Conservation (phyloP, 1,140 invertebrate species). For the Hesperophylax magnus region DNA sequence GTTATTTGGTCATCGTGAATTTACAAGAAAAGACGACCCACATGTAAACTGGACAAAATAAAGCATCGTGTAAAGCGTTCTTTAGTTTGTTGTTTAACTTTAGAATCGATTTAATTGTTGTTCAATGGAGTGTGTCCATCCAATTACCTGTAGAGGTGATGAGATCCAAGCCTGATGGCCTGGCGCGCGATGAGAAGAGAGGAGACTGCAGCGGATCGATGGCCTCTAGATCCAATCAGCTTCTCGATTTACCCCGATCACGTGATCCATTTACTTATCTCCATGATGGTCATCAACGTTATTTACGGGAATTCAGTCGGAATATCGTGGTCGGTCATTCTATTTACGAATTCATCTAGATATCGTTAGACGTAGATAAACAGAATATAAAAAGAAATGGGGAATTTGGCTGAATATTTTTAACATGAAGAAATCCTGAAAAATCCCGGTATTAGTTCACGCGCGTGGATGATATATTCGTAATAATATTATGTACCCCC, state of each 20-base stretch:
- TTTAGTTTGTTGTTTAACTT: too few species aligned
- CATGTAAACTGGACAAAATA: too few species aligned
- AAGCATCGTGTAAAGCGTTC: too few species aligned
- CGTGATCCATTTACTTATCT: slow-evolving; percentile 12
- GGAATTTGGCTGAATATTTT: background rate
- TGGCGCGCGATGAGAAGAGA: background rate
- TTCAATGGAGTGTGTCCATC: slow-evolving; percentile 1
- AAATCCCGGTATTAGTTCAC: too few species aligned
- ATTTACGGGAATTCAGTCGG: background rate
- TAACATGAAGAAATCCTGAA: background rate
- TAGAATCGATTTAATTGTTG: background rate
- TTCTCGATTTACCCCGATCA: background rate
- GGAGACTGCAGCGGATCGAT: background rate
- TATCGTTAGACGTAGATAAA: too few species aligned
- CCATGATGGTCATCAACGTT: background rate
- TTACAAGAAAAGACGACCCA: too few species aligned
- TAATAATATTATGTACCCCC: too few species aligned
- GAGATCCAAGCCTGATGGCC: background rate
- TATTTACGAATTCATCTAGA: too few species aligned
- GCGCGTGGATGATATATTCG: too few species aligned
- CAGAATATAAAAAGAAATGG: background rate
- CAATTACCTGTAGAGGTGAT: background rate
- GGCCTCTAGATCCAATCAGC: background rate
- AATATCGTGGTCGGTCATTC: background rate
- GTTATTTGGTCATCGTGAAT: too few species aligned